These are phyloP conservation scores for Eulithis testata DNA, from an alignment of 2,888 invertebrate species.

Conservation along the genomic window DNA sequence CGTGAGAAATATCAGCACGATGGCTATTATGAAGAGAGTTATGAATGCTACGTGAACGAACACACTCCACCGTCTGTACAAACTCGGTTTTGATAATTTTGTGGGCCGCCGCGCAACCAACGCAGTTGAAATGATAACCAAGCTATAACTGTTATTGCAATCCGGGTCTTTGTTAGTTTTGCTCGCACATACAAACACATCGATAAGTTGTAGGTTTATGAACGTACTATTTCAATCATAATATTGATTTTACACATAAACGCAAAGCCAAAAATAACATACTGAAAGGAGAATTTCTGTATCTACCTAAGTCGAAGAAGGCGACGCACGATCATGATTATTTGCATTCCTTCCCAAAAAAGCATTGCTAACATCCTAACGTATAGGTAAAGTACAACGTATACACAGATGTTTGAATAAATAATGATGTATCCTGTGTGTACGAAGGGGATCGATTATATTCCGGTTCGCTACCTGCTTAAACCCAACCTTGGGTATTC, in stretches of 20 bases:
- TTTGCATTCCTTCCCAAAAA: slow-evolving; percentile 24
- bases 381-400: slow-evolving; percentile 8
- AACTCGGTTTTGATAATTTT: slow-evolving; percentile 16
- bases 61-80: neutral
- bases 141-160: slow-evolving; percentile 22
- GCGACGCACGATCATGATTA: slow-evolving; percentile 12
- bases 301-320: neutral
- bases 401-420: slow-evolving; percentile 38
- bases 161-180: slow-evolving; percentile 19
- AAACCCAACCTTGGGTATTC: slow-evolving; percentile 61
- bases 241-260: neutral
- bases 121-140: slow-evolving; percentile 26
- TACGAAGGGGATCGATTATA: slow-evolving; percentile 63
- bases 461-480: slow-evolving; percentile 73
- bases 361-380: slow-evolving; percentile 22
- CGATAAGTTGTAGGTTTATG: neutral
- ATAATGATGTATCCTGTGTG: slow-evolving; percentile 52
- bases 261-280: neutral
- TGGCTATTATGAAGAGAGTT: neutral
- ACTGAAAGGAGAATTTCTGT: neutral
- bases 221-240: neutral
- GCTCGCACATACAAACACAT: slow-evolving; percentile 1
- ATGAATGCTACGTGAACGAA: neutral
- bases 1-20: slow-evolving; percentile 19
- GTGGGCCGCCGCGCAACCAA: slow-evolving; percentile 8